Evolutionary conservation across 2,797 vertebrate genomes (phyloP).

Genomic region (Oryzias sinensis): DNA sequence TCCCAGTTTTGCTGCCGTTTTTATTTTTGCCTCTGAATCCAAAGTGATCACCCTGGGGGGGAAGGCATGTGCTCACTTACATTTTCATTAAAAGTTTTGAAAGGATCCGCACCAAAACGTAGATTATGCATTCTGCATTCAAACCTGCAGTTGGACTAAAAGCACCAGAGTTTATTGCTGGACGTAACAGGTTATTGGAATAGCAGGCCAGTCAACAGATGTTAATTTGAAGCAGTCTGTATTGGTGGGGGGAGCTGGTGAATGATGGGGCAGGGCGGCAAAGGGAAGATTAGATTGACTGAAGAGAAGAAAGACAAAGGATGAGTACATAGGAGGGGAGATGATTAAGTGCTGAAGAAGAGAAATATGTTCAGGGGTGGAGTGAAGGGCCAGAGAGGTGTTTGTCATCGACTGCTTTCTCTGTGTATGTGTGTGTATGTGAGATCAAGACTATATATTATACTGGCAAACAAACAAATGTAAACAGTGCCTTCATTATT

Average conservation of each 20-base stretch:
- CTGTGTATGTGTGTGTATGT: constrained; percentile 5
- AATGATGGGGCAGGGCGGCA: constrained; percentile 38
- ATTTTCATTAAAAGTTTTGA: constrained; percentile 45
- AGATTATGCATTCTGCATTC: constrained; percentile 49
- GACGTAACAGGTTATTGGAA: constrained; percentile 52
- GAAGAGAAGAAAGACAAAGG: constrained; percentile 51
- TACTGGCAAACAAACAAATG: neutral
- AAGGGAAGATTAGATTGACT: constrained; percentile 43
- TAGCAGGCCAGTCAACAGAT: constrained; percentile 55
- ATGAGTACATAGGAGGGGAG: constrained; percentile 35
- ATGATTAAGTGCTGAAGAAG: constrained; percentile 48
- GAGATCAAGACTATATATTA: constrained; percentile 1
- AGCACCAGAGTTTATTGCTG: constrained; percentile 35
- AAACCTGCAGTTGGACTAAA: constrained; percentile 40
- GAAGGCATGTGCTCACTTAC: constrained; percentile 38
- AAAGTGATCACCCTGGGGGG: constrained; percentile 21
- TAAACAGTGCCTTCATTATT: neutral
- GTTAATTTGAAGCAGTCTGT: constrained; percentile 58
- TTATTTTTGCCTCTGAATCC: constrained; percentile 27
- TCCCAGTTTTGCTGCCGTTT: constrained; percentile 27
- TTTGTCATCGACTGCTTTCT: constrained; percentile 19
- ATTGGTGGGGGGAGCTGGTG: constrained; percentile 30
- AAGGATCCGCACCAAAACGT: constrained; percentile 25
- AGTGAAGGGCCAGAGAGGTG: constrained; percentile 11
- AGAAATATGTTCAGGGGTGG: constrained; percentile 24